Percentiles rank a stretch among this genome's conserved stretches.
Evolutionary conservation across 2,888 invertebrate genomes (phyloP).

Genomic region (Lepetodrilus schrolli): DNA sequence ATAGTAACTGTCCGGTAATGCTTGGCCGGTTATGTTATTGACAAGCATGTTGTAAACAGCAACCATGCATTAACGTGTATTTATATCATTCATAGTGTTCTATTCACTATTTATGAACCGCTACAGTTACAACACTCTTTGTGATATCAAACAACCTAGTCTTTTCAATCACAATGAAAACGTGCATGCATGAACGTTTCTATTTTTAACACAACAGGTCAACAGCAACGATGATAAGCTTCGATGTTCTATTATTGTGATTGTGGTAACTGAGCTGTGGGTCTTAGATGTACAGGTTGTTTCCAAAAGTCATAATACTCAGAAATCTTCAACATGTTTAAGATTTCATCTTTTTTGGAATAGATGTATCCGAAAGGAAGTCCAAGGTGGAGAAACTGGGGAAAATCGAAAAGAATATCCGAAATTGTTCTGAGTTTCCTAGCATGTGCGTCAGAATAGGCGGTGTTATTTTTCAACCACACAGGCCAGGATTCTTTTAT

Average conservation of each 20-base stretch:
- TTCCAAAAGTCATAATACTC: not conserved
- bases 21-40: too few species aligned
- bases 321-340: not conserved
- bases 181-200: not conserved
- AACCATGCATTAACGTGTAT: too few species aligned
- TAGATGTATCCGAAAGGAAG: not conserved
- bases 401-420: not conserved
- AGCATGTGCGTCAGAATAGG: not conserved
- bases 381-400: not conserved
- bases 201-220: not conserved
- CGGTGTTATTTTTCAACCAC: not conserved
- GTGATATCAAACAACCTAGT: too few species aligned
- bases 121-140: too few species aligned
- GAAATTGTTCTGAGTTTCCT: not conserved
- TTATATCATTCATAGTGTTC: too few species aligned
- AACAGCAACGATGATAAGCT: not conserved
- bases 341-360: not conserved
- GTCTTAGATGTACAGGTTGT: not conserved
- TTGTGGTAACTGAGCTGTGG: not conserved
- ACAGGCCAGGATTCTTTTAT: not conserved
- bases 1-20: too few species aligned
- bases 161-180: too few species aligned
- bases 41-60: too few species aligned
- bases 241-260: not conserved
- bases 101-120: too few species aligned